These are phyloP conservation scores for Plebejus argus DNA, from an alignment of 2,888 invertebrate genomes.

Conservation along the genomic window DNA sequence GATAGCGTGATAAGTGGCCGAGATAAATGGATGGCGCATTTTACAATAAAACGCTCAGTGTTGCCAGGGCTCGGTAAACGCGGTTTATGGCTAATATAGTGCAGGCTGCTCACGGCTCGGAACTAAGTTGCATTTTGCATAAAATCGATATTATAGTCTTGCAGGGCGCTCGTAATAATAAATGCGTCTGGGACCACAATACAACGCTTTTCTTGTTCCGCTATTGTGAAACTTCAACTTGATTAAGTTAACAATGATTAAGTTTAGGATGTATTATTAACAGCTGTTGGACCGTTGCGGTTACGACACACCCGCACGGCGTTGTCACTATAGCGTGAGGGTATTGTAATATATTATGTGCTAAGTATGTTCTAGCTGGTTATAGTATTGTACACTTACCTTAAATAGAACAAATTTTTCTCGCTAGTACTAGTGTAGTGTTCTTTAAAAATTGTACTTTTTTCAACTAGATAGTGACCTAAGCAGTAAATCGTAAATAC, in stretches of 20 bases:
- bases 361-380: not conserved
- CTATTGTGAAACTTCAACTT: slow-evolving; percentile 17
- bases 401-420: not conserved
- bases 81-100: slow-evolving; percentile 61
- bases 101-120: slow-evolving; percentile 53
- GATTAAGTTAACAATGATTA: slow-evolving; percentile 29
- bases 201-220: slow-evolving; percentile 21
- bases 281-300: slow-evolving; percentile 17
- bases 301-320: not conserved
- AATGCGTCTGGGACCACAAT: slow-evolving; percentile 37
- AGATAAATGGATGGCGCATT: slow-evolving; percentile 61
- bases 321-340: not conserved
- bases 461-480: too few relatives aligned
- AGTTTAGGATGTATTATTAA: slow-evolving; percentile 23
- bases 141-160: slow-evolving; percentile 63
- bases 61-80: slow-evolving; percentile 55
- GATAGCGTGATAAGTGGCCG: slow-evolving; percentile 52
- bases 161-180: slow-evolving; percentile 51
- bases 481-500: too few relatives aligned
- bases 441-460: too few relatives aligned
- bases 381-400: not conserved
- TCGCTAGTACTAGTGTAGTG: not conserved
- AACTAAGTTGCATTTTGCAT: slow-evolving; percentile 74
- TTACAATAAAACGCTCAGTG: slow-evolving; percentile 56
- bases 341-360: not conserved